Conservation (phyloP, 23 tunicate genomes). For the Aplidium turbinatum region DNA sequence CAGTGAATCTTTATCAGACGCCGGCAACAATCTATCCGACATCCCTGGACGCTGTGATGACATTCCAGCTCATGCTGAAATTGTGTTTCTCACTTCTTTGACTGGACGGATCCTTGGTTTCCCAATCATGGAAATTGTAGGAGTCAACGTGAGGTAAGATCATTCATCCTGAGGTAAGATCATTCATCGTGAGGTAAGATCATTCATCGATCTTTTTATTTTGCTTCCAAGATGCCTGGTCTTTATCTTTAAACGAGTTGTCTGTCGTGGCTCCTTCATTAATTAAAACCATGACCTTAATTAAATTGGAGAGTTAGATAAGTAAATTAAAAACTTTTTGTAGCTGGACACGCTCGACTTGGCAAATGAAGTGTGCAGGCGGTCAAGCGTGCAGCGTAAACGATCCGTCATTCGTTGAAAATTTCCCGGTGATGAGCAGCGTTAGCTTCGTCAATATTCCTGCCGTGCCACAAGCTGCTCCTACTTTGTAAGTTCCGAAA, state of each 20-base stretch:
- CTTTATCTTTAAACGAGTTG: no score
- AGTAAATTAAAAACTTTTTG: no score
- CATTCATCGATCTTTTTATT: no score
- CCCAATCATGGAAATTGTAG: constrained; percentile 66
- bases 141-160: constrained; percentile 57
- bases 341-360: constrained; percentile 67
- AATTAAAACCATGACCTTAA: no score
- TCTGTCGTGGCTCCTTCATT: no score
- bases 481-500: constrained; percentile 48
- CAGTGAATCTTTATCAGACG: background rate
- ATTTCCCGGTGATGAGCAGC: constrained; percentile 49
- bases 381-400: constrained; percentile 23
- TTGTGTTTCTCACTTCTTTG: constrained; percentile 48
- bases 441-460: constrained; percentile 54
- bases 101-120: constrained; percentile 48
- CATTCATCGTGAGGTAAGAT: background rate
- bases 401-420: constrained; percentile 22
- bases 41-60: constrained; percentile 54
- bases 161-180: background rate
- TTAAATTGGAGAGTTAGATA: no score
- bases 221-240: no score
- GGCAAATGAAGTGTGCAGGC: constrained; percentile 53
- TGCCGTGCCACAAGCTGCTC: constrained; percentile 20
- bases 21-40: background rate
- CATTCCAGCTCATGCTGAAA: constrained; percentile 55